A percentile compares a stretch with the other conserved stretches of the same genome.
phyloP scores from a whole-genome alignment of 2,888 invertebrate species.

The Chesias legatella region DNA sequence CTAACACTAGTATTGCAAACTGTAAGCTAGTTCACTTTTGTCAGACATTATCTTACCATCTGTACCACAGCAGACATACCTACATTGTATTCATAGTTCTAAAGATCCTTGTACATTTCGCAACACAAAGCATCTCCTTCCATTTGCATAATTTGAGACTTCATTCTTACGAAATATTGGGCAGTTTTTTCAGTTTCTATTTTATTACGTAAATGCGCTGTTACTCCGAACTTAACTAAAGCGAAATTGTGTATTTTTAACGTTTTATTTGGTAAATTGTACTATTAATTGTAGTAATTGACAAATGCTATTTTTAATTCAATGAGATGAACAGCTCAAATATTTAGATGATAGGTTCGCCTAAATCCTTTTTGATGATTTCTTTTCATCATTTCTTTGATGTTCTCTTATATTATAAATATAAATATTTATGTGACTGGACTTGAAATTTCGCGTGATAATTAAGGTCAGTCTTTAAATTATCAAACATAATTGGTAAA shows the following conservation, averaged over 20 bases:
- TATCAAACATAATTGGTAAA: too few relatives aligned
- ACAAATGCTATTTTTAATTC: neutral
- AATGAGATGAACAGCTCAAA: neutral
- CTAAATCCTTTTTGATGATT: too few relatives aligned
- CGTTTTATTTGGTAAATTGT: too few relatives aligned
- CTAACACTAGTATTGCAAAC: too few relatives aligned
- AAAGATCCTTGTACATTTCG: slow-evolving; percentile 7
- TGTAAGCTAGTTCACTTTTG: too few relatives aligned
- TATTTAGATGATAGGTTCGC: too few relatives aligned
- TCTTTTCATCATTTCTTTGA: too few relatives aligned
- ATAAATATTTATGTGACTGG: slow-evolving; percentile 1
- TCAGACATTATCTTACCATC: neutral
- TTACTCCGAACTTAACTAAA: too few relatives aligned
- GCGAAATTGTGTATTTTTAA: too few relatives aligned
- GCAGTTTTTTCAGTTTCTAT: too few relatives aligned
- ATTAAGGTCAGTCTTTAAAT: slow-evolving; percentile 1
- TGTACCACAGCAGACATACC: slow-evolving; percentile 1
- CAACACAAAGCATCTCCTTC: slow-evolving; percentile 5
- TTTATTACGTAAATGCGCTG: too few relatives aligned
- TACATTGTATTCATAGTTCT: slow-evolving; percentile 4
- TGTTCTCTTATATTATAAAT: too few relatives aligned
- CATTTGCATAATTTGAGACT: slow-evolving; percentile 4
- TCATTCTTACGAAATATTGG: slow-evolving; percentile 5
- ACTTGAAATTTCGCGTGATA: neutral
- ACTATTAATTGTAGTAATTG: neutral